Conservation (phyloP, 2,797 vertebrate species). For the Hemitrygon akajei region DNA sequence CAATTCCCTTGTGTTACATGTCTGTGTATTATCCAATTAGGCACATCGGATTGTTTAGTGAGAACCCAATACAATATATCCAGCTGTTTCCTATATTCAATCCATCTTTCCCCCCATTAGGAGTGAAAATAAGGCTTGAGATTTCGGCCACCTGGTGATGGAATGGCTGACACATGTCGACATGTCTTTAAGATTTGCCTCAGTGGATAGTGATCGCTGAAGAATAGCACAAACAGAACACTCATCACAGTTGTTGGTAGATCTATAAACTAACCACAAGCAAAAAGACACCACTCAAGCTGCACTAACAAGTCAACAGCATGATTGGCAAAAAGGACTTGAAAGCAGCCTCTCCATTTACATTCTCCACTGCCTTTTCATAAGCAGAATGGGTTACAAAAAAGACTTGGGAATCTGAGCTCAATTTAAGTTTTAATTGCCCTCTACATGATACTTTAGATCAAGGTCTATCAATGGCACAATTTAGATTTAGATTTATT, state of each 20-base stretch:
- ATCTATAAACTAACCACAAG: neutral
- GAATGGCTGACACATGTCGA: neutral
- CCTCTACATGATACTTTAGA: neutral
- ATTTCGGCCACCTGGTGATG: constrained; percentile 11
- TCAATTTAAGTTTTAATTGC: neutral
- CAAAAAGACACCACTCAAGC: neutral
- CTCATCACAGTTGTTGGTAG: neutral
- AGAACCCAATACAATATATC: neutral
- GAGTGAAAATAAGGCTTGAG: neutral
- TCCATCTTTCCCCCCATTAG: neutral
- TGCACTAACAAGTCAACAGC: constrained; percentile 6
- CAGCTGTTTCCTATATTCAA: neutral
- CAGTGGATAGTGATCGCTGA: neutral
- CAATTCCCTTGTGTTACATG: constrained; percentile 1
- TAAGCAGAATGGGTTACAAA: neutral
- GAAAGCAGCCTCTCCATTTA: neutral
- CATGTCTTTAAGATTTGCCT: neutral
- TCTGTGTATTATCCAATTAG: constrained; percentile 16
- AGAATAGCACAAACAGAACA: neutral
- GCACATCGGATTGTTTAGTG: neutral
- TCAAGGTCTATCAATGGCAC: neutral
- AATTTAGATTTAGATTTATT: no score
- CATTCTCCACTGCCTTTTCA: neutral
- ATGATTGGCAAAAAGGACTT: neutral
- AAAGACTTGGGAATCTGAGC: neutral